phyloP scores from a whole-genome alignment of 1,140 invertebrate species.

The Plectus sambesii region DNA sequence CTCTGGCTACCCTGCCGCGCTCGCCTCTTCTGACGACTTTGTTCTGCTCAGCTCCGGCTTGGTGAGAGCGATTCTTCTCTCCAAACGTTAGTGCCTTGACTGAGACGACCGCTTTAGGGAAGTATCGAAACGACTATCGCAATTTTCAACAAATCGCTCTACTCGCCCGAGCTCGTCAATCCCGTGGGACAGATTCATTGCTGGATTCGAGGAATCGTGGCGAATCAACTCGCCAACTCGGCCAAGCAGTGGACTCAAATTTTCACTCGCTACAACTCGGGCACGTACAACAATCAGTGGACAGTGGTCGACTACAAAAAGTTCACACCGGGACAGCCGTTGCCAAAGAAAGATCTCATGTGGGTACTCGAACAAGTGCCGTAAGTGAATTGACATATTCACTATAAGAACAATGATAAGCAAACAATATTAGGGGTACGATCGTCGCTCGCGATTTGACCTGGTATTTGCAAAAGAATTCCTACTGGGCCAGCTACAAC shows the following conservation, averaged over 20 bases:
- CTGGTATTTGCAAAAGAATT: constrained; percentile 55
- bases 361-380: constrained; percentile 74
- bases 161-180: constrained; percentile 50
- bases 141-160: constrained; percentile 58
- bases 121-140: constrained; percentile 62
- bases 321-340: constrained; percentile 51
- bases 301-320: constrained; percentile 63
- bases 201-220: constrained; percentile 67
- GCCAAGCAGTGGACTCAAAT: constrained; percentile 60
- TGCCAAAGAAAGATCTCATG: constrained; percentile 54
- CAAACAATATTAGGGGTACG: constrained; percentile 46
- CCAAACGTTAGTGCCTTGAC: not conserved
- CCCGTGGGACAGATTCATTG: constrained; percentile 53
- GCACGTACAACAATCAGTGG: constrained; percentile 79
- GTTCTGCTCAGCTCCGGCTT: constrained; percentile 60
- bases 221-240: constrained; percentile 64
- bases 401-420: constrained; percentile 47
- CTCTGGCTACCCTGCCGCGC: constrained; percentile 72
- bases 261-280: constrained; percentile 59
- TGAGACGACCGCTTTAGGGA: constrained; percentile 33
- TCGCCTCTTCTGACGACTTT: constrained; percentile 77
- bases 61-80: constrained; percentile 42
- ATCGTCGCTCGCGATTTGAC: constrained; percentile 57
- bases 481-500: constrained; percentile 69
- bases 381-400: too few relatives aligned